phyloP scores from a whole-genome alignment of 1,140 invertebrate species.

The Andrena cerasifolii region DNA sequence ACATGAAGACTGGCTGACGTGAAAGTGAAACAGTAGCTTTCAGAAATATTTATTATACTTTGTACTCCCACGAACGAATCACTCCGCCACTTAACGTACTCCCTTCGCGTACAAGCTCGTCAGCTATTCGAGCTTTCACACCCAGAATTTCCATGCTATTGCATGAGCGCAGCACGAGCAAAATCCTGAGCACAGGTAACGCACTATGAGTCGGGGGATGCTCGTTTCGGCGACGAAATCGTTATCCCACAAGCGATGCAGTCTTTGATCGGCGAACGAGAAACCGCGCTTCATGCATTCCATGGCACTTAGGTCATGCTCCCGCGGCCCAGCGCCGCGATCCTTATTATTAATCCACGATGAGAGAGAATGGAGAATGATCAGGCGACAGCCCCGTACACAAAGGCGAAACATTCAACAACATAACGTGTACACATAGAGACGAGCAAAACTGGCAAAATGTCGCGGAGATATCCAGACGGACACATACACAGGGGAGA shows the following conservation, averaged over 20 bases:
- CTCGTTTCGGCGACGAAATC: background rate
- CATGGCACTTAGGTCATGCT: no score
- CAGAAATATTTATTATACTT: background rate
- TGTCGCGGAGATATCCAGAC: constrained; percentile 1
- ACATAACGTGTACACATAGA: constrained; percentile 46
- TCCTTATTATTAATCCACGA: constrained; percentile 61
- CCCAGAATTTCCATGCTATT: constrained; percentile 13
- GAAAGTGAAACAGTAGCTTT: no score
- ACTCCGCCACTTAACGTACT: background rate
- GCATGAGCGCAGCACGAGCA: no score
- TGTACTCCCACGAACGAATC: no score
- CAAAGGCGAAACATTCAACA: constrained; percentile 64
- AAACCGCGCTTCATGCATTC: constrained; percentile 24
- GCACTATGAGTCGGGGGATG: no score
- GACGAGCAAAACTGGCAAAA: constrained; percentile 42
- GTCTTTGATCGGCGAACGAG: background rate
- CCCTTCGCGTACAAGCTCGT: background rate
- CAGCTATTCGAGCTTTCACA: background rate
- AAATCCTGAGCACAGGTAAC: no score
- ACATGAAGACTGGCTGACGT: no score
- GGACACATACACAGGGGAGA: background rate
- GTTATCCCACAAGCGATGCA: background rate
- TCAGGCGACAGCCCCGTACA: constrained; percentile 66
- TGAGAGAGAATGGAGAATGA: constrained; percentile 67
- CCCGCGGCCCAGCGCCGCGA: no score